Evolutionary conservation across 2,888 invertebrate species (phyloP).

Genomic region (Xestia c-nigrum): DNA sequence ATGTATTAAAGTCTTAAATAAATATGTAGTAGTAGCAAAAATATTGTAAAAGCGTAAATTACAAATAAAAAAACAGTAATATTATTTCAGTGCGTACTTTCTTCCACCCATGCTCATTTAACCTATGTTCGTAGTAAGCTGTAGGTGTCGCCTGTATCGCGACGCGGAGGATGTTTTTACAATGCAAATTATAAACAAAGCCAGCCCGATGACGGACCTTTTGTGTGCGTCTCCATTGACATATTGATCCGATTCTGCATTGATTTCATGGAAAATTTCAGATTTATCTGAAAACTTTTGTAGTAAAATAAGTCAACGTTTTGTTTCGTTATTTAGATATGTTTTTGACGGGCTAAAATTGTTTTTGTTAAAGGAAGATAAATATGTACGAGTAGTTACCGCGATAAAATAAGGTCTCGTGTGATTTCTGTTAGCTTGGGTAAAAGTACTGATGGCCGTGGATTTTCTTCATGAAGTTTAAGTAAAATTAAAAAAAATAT

Average conservation of each 20-base stretch:
- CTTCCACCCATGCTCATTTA: slow-evolving; percentile 60
- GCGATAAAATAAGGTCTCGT: background rate
- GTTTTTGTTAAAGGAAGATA: background rate
- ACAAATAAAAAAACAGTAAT: background rate
- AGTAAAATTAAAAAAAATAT: background rate
- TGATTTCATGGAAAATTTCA: no score
- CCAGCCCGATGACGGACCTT: slow-evolving; percentile 81
- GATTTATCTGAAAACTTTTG: slow-evolving; percentile 4
- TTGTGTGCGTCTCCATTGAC: slow-evolving; percentile 71
- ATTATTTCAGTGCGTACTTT: slow-evolving; percentile 65
- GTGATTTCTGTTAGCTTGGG: background rate
- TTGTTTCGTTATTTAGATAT: no score
- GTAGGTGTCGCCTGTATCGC: slow-evolving; percentile 82
- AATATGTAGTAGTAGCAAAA: background rate
- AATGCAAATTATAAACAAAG: slow-evolving; percentile 86
- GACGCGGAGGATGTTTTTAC: slow-evolving; percentile 86
- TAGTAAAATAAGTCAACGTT: no score
- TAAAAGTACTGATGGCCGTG: background rate
- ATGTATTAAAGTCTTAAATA: background rate
- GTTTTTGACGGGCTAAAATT: background rate
- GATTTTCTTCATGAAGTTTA: background rate
- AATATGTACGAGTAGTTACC: background rate
- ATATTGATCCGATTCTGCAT: slow-evolving; percentile 14
- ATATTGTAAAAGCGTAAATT: background rate
- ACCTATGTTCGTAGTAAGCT: slow-evolving; percentile 71